Conservation (phyloP, 2,888 invertebrate species). For the Dusona sp. region DNA sequence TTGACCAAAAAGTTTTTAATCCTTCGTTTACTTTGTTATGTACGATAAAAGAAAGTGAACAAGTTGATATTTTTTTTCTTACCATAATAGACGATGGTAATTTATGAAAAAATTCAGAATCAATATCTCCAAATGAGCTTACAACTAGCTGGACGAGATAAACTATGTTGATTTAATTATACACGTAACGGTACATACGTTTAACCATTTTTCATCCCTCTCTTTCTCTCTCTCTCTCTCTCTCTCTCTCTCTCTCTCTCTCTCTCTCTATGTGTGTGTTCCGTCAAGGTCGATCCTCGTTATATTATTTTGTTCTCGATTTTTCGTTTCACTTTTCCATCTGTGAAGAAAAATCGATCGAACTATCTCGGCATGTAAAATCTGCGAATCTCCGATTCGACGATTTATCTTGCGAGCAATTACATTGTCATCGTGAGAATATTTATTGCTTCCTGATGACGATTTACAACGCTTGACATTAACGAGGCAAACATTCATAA, state of each 20-base stretch:
- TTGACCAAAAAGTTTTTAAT: no score
- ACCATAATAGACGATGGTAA: no score
- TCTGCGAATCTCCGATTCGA: not conserved
- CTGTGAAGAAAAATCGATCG: constrained; percentile 47
- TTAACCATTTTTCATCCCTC: constrained; percentile 11
- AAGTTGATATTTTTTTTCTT: no score
- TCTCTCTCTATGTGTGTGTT: constrained; percentile 31
- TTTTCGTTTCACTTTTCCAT: not conserved
- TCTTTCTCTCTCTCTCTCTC: no score
- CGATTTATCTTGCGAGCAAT: not conserved
- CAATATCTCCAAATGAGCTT: not conserved
- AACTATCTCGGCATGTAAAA: constrained; percentile 31
- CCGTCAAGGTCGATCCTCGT: constrained; percentile 44
- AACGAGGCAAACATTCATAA: not conserved
- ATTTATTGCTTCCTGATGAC: not conserved
- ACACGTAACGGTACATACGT: not conserved
- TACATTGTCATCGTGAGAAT: constrained; percentile 10
- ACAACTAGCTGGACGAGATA: not conserved
- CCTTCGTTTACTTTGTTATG: no score
- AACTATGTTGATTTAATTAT: not conserved
- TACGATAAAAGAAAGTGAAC: no score
- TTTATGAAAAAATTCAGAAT: not conserved
- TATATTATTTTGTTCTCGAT: not conserved
- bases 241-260: no score
- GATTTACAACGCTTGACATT: constrained; percentile 2